Evolutionary conservation across 2,888 invertebrate genomes (phyloP).

Genomic region (Plagodis pulveraria): DNA sequence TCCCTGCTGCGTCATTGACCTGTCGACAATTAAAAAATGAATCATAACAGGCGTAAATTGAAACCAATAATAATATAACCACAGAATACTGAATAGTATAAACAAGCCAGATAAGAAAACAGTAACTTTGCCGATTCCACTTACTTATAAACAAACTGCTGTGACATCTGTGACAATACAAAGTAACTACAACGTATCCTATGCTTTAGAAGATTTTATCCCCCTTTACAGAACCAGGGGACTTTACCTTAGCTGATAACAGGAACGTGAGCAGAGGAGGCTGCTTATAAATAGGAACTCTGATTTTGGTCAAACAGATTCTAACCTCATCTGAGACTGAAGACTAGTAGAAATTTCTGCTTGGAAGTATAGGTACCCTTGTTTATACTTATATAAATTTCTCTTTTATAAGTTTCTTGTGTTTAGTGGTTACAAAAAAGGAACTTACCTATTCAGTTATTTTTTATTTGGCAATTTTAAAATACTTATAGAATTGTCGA

Average conservation of each 20-base stretch:
- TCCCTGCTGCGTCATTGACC: background rate
- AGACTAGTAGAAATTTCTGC: background rate
- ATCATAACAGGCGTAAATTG: too few relatives aligned
- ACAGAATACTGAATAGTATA: too few relatives aligned
- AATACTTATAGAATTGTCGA: too few relatives aligned
- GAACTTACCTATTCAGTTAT: too few relatives aligned
- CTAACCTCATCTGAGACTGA: background rate
- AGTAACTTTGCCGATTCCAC: too few relatives aligned
- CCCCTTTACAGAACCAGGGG: slow-evolving; percentile 6
- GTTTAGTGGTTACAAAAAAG: too few relatives aligned
- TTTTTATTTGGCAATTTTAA: too few relatives aligned
- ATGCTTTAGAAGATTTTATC: background rate
- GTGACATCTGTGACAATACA: background rate
- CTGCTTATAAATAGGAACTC: slow-evolving; percentile 10
- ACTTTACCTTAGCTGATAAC: slow-evolving; percentile 11
- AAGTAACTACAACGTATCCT: background rate
- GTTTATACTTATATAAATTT: background rate
- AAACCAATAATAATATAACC: too few relatives aligned
- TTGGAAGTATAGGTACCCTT: background rate
- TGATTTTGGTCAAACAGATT: background rate
- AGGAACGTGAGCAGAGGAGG: background rate
- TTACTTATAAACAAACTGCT: background rate
- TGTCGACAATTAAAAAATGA: background rate
- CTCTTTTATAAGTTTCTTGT: too few relatives aligned
- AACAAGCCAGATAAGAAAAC: too few relatives aligned